A percentile compares a stretch with the other conserved stretches of the same genome.
Conservation (phyloP, 2,113 vertebrate species). For the Mugil cephalus region DNA sequence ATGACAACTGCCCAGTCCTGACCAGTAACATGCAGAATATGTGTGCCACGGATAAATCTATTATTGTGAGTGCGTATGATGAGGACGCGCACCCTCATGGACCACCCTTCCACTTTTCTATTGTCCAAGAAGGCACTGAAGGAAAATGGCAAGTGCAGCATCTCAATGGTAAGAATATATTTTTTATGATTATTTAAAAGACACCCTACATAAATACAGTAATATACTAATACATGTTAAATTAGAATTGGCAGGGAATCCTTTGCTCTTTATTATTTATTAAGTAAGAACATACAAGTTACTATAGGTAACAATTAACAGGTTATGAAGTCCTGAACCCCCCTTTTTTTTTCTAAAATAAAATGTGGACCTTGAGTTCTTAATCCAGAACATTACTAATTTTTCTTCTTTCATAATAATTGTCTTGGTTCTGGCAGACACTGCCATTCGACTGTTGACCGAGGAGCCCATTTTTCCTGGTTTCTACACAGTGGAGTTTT, state of each 20-base stretch:
- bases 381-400: no score
- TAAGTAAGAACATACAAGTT: no score
- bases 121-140: slow-evolving; percentile 83
- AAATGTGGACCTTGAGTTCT: no score
- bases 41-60: slow-evolving; percentile 76
- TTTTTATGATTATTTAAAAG: no score
- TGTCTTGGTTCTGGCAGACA: slow-evolving; percentile 66
- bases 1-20: slow-evolving; percentile 92
- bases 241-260: no score
- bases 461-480: slow-evolving; percentile 64
- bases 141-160: slow-evolving; percentile 86
- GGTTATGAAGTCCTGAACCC: no score
- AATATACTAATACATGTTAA: no score
- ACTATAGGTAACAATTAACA: no score
- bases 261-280: no score
- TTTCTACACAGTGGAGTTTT: slow-evolving; percentile 58
- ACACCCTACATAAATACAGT: no score
- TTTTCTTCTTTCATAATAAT: neutral
- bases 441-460: slow-evolving; percentile 71
- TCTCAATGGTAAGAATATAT: slow-evolving; percentile 83
- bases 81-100: slow-evolving; percentile 85
- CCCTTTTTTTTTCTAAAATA: no score
- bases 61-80: slow-evolving; percentile 87
- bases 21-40: slow-evolving; percentile 71
- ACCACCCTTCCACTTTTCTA: slow-evolving; percentile 86